A percentile compares a stretch with the other conserved stretches of the same genome.
Conservation (phyloP, 2,797 vertebrate species). For the Danio tinwini region DNA sequence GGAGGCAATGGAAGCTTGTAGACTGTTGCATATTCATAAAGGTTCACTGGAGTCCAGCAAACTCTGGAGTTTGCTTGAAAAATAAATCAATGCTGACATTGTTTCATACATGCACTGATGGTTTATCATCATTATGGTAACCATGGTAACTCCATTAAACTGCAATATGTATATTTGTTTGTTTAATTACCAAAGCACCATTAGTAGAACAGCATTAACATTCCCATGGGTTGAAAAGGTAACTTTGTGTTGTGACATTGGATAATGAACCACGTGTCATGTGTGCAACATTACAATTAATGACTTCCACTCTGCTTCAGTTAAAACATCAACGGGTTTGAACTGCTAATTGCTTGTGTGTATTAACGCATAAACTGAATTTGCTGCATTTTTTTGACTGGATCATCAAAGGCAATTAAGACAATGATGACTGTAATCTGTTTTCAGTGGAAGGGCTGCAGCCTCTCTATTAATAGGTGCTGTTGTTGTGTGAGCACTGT, state of each 20-base stretch:
- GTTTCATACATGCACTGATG: slow-evolving; percentile 21
- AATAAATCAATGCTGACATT: slow-evolving; percentile 3
- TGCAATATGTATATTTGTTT: slow-evolving; percentile 17
- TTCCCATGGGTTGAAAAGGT: slow-evolving; percentile 4
- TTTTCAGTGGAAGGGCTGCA: slow-evolving; percentile 1
- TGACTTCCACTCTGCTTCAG: not conserved
- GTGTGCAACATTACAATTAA: not conserved
- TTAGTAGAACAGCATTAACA: slow-evolving; percentile 30
- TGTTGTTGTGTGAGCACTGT: slow-evolving; percentile 14
- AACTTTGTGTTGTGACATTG: slow-evolving; percentile 23
- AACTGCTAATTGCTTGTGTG: slow-evolving; percentile 15
- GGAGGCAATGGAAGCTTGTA: not conserved
- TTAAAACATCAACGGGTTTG: slow-evolving; percentile 10
- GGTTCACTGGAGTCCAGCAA: slow-evolving; percentile 7
- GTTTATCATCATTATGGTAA: slow-evolving; percentile 20
- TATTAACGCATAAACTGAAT: slow-evolving; percentile 11
- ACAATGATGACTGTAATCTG: slow-evolving; percentile 31
- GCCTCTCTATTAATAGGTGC: slow-evolving; percentile 30
- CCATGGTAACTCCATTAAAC: slow-evolving; percentile 23
- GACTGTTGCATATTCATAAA: slow-evolving; percentile 28
- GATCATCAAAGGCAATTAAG: slow-evolving; percentile 18
- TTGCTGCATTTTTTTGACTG: slow-evolving; percentile 8
- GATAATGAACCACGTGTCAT: slow-evolving; percentile 22
- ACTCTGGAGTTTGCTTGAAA: not conserved
- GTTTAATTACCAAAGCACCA: slow-evolving; percentile 38